These are phyloP conservation scores for Pseudopodoces humilis DNA, from an alignment of 2,113 vertebrate genomes.

Conservation along the genomic window DNA sequence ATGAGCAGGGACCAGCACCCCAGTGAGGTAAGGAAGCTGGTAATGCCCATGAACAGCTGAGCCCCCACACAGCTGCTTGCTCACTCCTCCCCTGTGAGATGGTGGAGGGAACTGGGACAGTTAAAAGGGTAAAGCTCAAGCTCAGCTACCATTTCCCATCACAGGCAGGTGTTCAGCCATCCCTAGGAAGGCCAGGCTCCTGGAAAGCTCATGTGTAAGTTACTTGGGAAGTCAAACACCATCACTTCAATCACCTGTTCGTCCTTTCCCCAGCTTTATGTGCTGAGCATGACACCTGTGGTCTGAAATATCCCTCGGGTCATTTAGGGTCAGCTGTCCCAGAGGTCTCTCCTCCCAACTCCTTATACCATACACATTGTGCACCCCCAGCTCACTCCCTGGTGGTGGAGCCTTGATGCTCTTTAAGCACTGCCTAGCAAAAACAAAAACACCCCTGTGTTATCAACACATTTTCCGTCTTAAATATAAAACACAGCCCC, in stretches of 20 bases:
- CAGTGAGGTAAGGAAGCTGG: conserved; percentile 78
- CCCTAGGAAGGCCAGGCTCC: not conserved
- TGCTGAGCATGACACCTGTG: rapidly evolving
- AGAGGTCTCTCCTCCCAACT: not conserved
- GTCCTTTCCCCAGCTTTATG: not conserved
- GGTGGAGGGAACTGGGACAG: not conserved
- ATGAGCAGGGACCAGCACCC: conserved; percentile 89
- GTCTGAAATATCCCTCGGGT: not conserved
- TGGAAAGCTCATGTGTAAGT: rapidly evolving
- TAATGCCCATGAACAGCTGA: not conserved
- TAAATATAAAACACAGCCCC: not conserved
- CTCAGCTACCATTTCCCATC: not conserved
- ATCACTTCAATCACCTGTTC: rapidly evolving
- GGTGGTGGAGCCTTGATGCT: not conserved
- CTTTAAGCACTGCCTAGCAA: not conserved
- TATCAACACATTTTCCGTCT: not conserved
- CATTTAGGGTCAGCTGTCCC: not conserved
- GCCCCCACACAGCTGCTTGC: rapidly evolving
- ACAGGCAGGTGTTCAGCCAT: not conserved
- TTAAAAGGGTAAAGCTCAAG: not conserved
- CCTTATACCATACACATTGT: not conserved
- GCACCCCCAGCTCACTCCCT: rapidly evolving
- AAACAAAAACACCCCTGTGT: not conserved
- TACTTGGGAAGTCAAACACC: not conserved
- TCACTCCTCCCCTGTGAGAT: not conserved